These are phyloP conservation scores for Capitella teleta DNA, from an alignment of 1,140 invertebrate species.

Conservation along the genomic window DNA sequence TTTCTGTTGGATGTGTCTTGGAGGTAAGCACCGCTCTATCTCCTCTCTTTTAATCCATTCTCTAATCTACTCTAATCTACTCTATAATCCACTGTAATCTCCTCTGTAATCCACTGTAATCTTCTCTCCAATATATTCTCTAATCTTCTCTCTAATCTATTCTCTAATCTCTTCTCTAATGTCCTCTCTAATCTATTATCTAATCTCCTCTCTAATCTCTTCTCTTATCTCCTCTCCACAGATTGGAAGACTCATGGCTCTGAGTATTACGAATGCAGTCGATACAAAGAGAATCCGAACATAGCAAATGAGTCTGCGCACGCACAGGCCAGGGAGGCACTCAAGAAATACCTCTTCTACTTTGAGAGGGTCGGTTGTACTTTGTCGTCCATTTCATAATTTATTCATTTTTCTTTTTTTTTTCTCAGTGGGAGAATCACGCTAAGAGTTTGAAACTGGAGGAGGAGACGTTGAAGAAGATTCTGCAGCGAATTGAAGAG, in stretches of 20 bases:
- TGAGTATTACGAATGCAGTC: constrained; percentile 98
- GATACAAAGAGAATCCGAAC: constrained; percentile 97
- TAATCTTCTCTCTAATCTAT: too few relatives aligned
- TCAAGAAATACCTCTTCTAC: constrained; percentile 99
- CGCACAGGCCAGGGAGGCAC: constrained; percentile 88
- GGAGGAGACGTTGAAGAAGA: constrained; percentile 79
- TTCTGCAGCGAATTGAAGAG: constrained; percentile 81
- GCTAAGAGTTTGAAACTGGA: constrained; percentile 92
- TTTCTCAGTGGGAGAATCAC: constrained; percentile 89
- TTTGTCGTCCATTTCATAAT: not conserved
- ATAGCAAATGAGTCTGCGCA: constrained; percentile 91
- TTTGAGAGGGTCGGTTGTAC: constrained; percentile 69
- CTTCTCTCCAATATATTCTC: too few relatives aligned
- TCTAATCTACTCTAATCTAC: too few relatives aligned
- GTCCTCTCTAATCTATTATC: too few relatives aligned
- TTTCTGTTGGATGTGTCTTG: constrained; percentile 99
- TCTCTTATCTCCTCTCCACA: not conserved
- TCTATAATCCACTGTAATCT: too few relatives aligned
- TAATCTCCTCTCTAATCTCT: too few relatives aligned
- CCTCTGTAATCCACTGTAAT: too few relatives aligned
- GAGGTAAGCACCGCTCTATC: constrained; percentile 42
- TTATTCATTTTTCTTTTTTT: not conserved
- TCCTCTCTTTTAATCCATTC: too few relatives aligned
- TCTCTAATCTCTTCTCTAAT: too few relatives aligned
- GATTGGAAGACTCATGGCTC: constrained; percentile 98